Conservation (phyloP, 37 sponge, comb jelly and placozoan species). For the Aplysina aerophoba region DNA sequence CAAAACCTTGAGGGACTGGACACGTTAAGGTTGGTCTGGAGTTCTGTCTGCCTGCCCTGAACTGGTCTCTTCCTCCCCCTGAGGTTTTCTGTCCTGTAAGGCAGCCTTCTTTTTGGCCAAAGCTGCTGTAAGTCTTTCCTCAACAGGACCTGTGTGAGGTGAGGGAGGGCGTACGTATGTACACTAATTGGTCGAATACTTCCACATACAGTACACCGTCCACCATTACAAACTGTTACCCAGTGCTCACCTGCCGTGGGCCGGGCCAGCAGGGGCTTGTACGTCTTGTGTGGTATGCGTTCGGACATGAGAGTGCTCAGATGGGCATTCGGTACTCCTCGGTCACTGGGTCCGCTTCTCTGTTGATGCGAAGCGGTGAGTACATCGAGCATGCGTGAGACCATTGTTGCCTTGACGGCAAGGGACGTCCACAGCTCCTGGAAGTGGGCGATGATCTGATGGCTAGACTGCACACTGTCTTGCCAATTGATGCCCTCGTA, state of each 20-base stretch:
- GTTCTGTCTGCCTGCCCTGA: neutral
- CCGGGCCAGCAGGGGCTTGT: constrained; percentile 63
- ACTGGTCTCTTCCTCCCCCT: neutral
- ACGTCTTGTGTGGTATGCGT: constrained; percentile 38
- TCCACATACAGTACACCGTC: neutral
- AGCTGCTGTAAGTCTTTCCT: constrained; percentile 6
- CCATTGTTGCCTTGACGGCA: constrained; percentile 12
- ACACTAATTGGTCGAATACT: neutral
- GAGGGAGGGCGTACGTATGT: neutral
- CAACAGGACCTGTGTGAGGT: neutral
- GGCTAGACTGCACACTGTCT: constrained; percentile 8
- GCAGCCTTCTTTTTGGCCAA: too few relatives aligned
- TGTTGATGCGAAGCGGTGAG: neutral
- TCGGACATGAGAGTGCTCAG: constrained; percentile 32
- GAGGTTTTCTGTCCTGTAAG: too few relatives aligned
- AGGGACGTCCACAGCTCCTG: neutral
- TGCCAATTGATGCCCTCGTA: constrained; percentile 87
- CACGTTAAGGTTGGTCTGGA: neutral
- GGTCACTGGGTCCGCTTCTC: neutral
- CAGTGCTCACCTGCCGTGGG: constrained; percentile 45
- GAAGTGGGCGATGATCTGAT: neutral
- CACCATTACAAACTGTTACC: neutral
- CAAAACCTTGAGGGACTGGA: too few relatives aligned
- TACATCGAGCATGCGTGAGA: constrained; percentile 39
- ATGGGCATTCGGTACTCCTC: neutral